phyloP scores from a whole-genome alignment of 2,797 vertebrate genomes.

The Eleutherodactylus coqui region DNA sequence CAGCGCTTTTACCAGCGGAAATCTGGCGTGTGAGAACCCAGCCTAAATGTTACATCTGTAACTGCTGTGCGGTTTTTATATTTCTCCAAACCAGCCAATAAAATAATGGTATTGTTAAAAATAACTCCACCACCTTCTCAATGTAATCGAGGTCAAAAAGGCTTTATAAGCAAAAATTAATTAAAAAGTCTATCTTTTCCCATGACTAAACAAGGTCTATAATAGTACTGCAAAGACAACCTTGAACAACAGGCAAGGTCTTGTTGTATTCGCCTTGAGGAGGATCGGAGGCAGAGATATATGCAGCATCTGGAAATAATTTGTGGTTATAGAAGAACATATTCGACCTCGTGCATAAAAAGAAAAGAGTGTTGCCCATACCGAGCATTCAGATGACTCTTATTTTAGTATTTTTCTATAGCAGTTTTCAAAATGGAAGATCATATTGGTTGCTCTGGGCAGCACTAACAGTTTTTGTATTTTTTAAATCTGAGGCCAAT shows the following conservation, averaged over 20 bases:
- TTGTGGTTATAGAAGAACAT: background rate
- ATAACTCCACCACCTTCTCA: background rate
- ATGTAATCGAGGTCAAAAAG: constrained; percentile 7
- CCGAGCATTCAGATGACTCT: no score
- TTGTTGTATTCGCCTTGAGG: constrained; percentile 6
- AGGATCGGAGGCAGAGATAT: background rate
- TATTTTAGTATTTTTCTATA: no score
- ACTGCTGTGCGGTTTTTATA: background rate
- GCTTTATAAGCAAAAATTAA: background rate
- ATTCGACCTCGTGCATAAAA: background rate
- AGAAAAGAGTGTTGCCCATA: background rate
- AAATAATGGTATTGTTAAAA: background rate
- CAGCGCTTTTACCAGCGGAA: no score
- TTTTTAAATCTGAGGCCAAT: no score
- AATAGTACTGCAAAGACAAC: constrained; percentile 4
- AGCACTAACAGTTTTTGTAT: no score
- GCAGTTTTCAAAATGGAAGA: no score
- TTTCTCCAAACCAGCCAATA: background rate
- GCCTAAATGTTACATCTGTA: background rate
- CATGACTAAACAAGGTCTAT: constrained; percentile 12
- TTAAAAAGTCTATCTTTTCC: background rate
- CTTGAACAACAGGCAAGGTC: constrained; percentile 31
- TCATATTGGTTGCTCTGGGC: no score
- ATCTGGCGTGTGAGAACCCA: no score
- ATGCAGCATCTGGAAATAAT: background rate